Base-by-base conservation (phyloP, 2,888 invertebrate species). In the Andrena flavipes region DNA sequence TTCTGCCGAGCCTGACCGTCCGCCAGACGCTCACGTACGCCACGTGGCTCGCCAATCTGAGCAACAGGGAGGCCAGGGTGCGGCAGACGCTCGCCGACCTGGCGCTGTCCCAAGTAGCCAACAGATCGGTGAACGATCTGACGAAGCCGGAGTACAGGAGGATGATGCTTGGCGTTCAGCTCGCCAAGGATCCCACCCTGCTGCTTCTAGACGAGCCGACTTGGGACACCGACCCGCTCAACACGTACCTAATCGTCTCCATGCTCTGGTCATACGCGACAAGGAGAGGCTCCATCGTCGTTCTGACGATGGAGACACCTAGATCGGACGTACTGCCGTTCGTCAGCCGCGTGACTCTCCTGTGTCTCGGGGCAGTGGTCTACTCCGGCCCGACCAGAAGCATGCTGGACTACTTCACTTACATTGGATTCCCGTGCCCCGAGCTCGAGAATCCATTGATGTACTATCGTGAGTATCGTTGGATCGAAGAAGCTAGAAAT, bases 381-480 rank as follows among this genome's bases (percentile, higher is more conserved):
- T 98, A 98, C 93, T 97, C 97, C 0, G 99, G 99, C 0, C 97
- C 98, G 10, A 99, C 99, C 0, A 95, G 98, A 71, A 97, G 98
- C 89, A 97, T 99, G 96, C 95, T 99, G 80, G 98, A 98, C 92
- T 99, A 99, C 94, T 99, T 99, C 94, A 97, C 98, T 75, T 97
- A 97, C 84, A 98, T 99, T 87, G 99, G 99, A 2, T 99, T 99
- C 93, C 99, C 99, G 0, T 99, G 99, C 94, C 99, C 99, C 0
- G 98, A 98, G 92, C 95, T 99, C 67, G 99, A 99, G 93, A 99
- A 99, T 94, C 99, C 99, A 0, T 95, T 99, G n/a, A 99, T 99
- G 97, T 99, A 99, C 94, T 99, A 99, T 93, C 95, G 98, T 98
- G 94, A 96, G 97, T 96, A 69, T 26, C 33, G 48, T n/a, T 5